Evolutionary conservation across 2,113 vertebrate genomes (phyloP).

Genomic region (Spea bombifrons): DNA sequence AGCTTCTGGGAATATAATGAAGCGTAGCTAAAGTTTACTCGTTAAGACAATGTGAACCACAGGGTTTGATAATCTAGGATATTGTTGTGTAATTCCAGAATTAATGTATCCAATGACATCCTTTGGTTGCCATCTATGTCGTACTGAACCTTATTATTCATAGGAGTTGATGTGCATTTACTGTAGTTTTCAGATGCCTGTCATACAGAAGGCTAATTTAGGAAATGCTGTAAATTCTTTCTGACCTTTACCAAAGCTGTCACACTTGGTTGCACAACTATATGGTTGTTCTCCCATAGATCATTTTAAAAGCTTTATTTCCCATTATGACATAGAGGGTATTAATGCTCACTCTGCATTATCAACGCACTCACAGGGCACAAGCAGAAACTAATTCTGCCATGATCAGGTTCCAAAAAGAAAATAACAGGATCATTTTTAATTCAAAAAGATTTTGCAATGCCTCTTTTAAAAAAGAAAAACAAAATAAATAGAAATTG

Average conservation of each 20-base stretch:
- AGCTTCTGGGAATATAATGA: no score
- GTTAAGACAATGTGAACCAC: no score
- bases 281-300: conserved; percentile 46
- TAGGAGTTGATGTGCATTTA: conserved; percentile 22
- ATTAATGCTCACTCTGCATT: conserved; percentile 33
- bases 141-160: conserved; percentile 25
- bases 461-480: no score
- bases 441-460: no score
- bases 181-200: conserved; percentile 35
- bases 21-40: no score
- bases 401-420: not conserved
- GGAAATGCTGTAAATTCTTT: conserved; percentile 43
- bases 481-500: no score
- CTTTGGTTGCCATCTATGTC: not conserved
- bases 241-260: conserved; percentile 48
- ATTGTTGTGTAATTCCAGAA: no score
- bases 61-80: no score
- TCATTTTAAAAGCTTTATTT: conserved; percentile 50
- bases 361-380: conserved; percentile 30
- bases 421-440: not conserved
- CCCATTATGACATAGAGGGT: conserved; percentile 41
- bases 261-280: conserved; percentile 43
- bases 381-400: conserved; percentile 1
- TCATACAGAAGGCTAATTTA: conserved; percentile 44
- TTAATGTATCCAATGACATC: not conserved